Base-by-base conservation (phyloP, 2,113 vertebrate genomes). In the Balaenoptera acutorostrata region DNA sequence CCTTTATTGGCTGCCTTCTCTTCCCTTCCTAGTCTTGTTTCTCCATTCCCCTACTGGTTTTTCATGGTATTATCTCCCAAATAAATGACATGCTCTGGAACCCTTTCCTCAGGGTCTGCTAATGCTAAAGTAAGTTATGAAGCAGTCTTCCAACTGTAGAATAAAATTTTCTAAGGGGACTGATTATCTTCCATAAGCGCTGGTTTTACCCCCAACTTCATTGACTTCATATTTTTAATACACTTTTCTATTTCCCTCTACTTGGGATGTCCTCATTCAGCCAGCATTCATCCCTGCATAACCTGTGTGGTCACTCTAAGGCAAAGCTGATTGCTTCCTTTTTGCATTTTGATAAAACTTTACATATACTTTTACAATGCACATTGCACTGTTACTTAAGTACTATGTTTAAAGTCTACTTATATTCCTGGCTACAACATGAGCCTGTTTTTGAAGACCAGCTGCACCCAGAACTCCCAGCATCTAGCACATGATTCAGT, bases 301-400 rank as follows among this genome's bases (percentile, higher is more conserved):
- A 15, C 13, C 52, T 27, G 15, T 39, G 74, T 36, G 61, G 33
- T 41, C 12, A 82, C 27, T 90, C 29, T 90, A 66, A 78, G 72
- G 36, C 14, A 69, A 63, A 96, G 90, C 27, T 41, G 41, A 93
- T 33, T 41, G 41, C 71, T 90, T 71, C 49, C 36, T 64, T 89
- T 87, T 3, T 52, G 18, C 36, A 94, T 63, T 93, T 83, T 91
- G 44, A 88, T 84, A 78, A 94, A 94, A 94, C 15, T 71, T 88
- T 49, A 88, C 31, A 41, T 14, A 23, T n/a, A 72, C 15, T 75
- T 72, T 88, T 63, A 78, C 3, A 84, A 33, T 49, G 46, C 15
- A 71, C 5, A 33, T 0, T 55, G 15, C 49, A 52, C 63, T 75
- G 55, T 18, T 18, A 83, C 55, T 95, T 80, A 81, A 57, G 72